phyloP scores from a whole-genome alignment of 2,888 invertebrate genomes.

The Danaus chrysippus region DNA sequence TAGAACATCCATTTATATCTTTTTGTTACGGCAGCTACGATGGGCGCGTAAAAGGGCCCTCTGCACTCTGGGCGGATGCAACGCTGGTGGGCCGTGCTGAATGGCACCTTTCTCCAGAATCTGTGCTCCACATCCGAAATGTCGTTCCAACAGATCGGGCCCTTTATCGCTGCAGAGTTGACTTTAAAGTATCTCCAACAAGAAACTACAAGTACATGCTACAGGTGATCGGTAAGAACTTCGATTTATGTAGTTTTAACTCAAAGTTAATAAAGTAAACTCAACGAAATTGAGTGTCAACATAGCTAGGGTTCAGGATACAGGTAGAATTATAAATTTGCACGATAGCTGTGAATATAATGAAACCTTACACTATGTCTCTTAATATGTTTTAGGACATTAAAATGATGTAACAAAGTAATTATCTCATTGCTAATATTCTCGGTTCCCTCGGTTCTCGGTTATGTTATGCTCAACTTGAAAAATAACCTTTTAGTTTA shows the following conservation, averaged over 20 bases:
- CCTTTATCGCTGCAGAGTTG: slow-evolving; percentile 88
- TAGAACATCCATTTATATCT: background rate
- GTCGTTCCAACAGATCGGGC: slow-evolving; percentile 86
- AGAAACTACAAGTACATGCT: slow-evolving; percentile 82
- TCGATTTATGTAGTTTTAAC: slow-evolving; percentile 26
- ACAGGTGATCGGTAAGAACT: slow-evolving; percentile 22
- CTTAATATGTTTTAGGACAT: no score
- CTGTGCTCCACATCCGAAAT: slow-evolving; percentile 83
- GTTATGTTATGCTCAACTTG: no score
- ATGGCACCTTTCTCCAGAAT: slow-evolving; percentile 83
- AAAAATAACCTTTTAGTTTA: slow-evolving; percentile 37
- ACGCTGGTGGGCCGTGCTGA: slow-evolving; percentile 82
- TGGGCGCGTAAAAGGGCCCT: slow-evolving; percentile 76
- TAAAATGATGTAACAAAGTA: no score
- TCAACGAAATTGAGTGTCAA: slow-evolving; percentile 23
- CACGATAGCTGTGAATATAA: no score
- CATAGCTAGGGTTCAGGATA: background rate
- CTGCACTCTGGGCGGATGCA: slow-evolving; percentile 86
- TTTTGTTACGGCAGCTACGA: slow-evolving; percentile 82
- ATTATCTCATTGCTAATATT: slow-evolving; percentile 19
- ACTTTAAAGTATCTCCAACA: slow-evolving; percentile 89
- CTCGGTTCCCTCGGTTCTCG: slow-evolving; percentile 18
- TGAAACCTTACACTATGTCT: no score
- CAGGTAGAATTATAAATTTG: background rate
- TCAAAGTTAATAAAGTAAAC: no score